A percentile compares a stretch with the other conserved stretches of the same genome.
phyloP scores from a whole-genome alignment of 1,140 invertebrate genomes.

The Penaeus indicus region DNA sequence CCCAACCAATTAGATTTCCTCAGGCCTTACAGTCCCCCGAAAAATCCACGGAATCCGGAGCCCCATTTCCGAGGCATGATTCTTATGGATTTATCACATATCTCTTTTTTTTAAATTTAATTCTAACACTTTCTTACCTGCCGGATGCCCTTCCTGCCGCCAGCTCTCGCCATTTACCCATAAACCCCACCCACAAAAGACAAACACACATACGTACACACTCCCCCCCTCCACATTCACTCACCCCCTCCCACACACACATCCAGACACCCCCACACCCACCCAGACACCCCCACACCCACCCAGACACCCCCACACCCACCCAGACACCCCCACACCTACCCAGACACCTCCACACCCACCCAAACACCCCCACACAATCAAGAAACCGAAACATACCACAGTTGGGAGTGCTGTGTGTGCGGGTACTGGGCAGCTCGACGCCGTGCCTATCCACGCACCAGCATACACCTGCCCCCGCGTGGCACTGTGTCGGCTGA shows the following conservation, averaged over 20 bases:
- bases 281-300: no score
- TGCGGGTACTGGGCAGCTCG: conserved; percentile 86
- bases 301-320: no score
- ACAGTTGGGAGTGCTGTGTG: conserved; percentile 86
- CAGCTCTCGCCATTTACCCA: background rate
- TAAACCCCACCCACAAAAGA: background rate
- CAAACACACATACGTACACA: background rate
- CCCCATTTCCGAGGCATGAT: no score
- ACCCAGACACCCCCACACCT: no score
- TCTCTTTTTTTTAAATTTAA: background rate
- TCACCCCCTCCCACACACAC: background rate
- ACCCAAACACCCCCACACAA: background rate
- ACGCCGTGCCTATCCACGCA: conserved; percentile 94
- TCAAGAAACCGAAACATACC: conserved; percentile 75
- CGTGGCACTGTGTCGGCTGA: conserved; percentile 86
- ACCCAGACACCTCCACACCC: no score
- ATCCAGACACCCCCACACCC: no score
- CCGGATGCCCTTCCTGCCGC: background rate
- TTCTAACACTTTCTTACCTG: background rate
- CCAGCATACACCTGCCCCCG: conserved; percentile 88
- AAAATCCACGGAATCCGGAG: no score
- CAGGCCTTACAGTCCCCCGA: no score
- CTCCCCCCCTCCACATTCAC: no score
- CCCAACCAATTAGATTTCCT: no score
- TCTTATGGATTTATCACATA: no score